phyloP scores from a whole-genome alignment of 2,113 vertebrate species.

The Microtus montanus region DNA sequence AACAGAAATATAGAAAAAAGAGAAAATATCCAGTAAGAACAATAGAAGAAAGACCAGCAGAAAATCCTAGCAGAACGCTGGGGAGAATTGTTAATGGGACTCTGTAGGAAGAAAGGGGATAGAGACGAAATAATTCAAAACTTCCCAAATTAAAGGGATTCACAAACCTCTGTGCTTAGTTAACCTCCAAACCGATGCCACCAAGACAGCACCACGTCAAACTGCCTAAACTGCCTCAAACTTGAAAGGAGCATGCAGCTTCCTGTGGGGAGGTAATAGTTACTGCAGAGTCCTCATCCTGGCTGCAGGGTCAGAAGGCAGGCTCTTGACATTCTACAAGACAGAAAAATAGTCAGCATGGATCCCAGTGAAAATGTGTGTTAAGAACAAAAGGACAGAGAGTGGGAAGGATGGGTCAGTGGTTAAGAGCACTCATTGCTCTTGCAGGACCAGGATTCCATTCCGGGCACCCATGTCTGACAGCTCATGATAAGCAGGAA shows the following conservation, averaged over 20 bases:
- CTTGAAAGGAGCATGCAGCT: background rate
- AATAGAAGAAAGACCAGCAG: too few relatives aligned
- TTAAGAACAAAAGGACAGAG: background rate
- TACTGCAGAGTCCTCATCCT: background rate
- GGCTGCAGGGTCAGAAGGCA: background rate
- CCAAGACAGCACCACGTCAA: accelerated
- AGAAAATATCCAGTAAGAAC: background rate
- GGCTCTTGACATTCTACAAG: background rate
- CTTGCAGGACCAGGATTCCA: too few relatives aligned
- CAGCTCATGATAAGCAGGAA: background rate
- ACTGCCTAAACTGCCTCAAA: background rate
- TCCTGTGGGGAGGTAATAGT: background rate
- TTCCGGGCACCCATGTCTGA: too few relatives aligned
- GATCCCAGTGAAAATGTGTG: background rate
- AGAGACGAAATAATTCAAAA: background rate
- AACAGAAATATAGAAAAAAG: background rate
- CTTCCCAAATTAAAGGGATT: background rate
- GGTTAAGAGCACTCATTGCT: background rate
- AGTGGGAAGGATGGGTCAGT: background rate
- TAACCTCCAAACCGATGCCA: background rate
- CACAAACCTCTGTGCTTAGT: background rate
- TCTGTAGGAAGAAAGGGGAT: background rate
- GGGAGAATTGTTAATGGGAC: background rate
- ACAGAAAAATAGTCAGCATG: background rate
- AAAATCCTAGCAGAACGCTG: background rate